Evolutionary conservation across 2,113 vertebrate species (phyloP).

Genomic region (Murina feae): DNA sequence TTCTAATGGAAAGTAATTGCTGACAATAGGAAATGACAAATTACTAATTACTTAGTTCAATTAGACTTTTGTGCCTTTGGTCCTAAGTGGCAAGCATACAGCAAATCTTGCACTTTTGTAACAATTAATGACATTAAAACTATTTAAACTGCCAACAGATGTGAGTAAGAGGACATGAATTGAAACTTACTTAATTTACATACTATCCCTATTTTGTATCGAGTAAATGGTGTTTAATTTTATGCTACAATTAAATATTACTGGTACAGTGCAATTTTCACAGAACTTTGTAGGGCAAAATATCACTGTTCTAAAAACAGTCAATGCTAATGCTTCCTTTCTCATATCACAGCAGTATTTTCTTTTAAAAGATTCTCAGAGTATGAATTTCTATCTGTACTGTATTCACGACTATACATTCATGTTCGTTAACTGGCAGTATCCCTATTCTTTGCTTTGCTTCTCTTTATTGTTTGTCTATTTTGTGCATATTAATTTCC

Average conservation of each 20-base stretch:
- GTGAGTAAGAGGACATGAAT: constrained; percentile 87
- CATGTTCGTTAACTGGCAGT: constrained; percentile 25
- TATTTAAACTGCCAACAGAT: constrained; percentile 90
- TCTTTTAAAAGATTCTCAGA: constrained; percentile 62
- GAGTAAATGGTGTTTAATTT: constrained; percentile 86
- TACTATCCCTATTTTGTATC: constrained; percentile 83
- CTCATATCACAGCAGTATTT: constrained; percentile 75
- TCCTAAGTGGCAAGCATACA: constrained; percentile 89
- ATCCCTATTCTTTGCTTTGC: background rate
- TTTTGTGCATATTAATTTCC: background rate
- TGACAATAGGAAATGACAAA: constrained; percentile 93
- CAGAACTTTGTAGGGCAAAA: constrained; percentile 78
- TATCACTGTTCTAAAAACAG: constrained; percentile 70
- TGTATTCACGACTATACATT: background rate
- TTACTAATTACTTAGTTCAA: constrained; percentile 93
- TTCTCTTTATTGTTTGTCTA: background rate
- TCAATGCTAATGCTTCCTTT: constrained; percentile 64
- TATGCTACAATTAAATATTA: constrained; percentile 87
- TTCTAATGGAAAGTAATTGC: constrained; percentile 92
- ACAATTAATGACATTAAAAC: constrained; percentile 91
- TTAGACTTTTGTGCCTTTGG: constrained; percentile 92
- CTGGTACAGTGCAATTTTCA: constrained; percentile 75
- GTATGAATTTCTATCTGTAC: constrained; percentile 49
- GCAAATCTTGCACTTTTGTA: constrained; percentile 91
- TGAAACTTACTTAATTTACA: constrained; percentile 89